Evolutionary conservation across 2,113 vertebrate genomes (phyloP).

Genomic region (Dendrocopos noguchii): DNA sequence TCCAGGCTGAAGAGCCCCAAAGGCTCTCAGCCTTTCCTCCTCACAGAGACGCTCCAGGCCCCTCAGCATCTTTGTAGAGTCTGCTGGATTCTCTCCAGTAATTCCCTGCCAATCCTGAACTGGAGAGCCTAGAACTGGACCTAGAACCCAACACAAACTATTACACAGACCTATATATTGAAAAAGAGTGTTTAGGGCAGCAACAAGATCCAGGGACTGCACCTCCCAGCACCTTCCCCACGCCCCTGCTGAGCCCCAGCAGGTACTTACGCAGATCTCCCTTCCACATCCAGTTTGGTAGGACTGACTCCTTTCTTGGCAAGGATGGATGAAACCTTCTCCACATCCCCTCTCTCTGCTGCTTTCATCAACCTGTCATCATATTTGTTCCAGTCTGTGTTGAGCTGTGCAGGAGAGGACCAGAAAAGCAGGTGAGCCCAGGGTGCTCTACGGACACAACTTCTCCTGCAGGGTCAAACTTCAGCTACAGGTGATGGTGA

Average conservation of each 20-base stretch:
- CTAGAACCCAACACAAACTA: accelerated
- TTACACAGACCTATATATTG: accelerated
- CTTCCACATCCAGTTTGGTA: constrained; percentile 93
- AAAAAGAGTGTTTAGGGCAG: neutral
- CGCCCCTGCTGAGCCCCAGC: accelerated
- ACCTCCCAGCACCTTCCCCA: neutral
- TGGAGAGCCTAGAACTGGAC: no score
- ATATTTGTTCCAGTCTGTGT: constrained; percentile 96
- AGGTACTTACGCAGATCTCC: constrained; percentile 93
- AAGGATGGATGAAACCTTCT: constrained; percentile 91
- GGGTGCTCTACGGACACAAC: neutral
- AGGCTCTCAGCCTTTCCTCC: no score
- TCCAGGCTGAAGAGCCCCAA: no score
- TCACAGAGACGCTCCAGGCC: no score
- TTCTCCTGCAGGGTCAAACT: neutral
- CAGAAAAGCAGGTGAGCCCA: neutral
- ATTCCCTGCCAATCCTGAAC: no score
- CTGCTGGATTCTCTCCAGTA: no score
- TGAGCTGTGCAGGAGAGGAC: constrained; percentile 67
- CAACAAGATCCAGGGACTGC: neutral
- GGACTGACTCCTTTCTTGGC: constrained; percentile 92
- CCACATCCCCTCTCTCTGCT: constrained; percentile 93
- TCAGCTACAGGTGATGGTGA: neutral
- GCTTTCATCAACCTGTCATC: constrained; percentile 98
- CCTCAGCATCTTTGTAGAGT: no score